phyloP scores from a whole-genome alignment of 53 echinoderm and acorn worm genomes.

The Apostichopus leukothele region DNA sequence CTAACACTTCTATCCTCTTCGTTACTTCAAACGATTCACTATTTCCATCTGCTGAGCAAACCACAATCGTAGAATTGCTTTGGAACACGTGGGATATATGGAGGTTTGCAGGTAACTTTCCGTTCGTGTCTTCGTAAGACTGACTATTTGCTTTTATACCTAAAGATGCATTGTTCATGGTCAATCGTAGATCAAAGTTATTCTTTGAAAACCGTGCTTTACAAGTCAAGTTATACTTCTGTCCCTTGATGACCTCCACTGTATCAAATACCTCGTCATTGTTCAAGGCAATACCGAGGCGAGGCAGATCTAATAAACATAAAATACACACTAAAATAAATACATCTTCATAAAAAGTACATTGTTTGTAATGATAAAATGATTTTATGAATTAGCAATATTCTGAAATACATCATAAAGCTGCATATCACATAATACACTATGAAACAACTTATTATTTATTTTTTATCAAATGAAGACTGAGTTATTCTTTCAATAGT shows the following conservation, averaged over 20 bases:
- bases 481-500: too few relatives aligned
- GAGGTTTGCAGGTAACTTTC: neutral
- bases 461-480: too few relatives aligned
- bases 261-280: neutral
- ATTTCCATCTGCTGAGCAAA: neutral
- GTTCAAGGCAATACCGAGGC: neutral
- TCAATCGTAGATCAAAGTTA: neutral
- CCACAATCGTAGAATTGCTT: neutral
- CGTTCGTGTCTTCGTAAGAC: neutral
- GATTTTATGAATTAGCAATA: too few relatives aligned
- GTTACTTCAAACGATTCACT: neutral
- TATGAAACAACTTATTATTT: too few relatives aligned
- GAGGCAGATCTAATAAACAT: too few relatives aligned
- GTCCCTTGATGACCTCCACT: neutral
- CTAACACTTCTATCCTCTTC: neutral
- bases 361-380: too few relatives aligned
- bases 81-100: neutral
- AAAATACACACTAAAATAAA: too few relatives aligned
- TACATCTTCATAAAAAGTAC: too few relatives aligned
- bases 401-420: too few relatives aligned
- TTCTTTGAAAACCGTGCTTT: neutral
- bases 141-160: neutral
- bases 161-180: neutral
- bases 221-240: neutral
- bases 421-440: too few relatives aligned